Evolutionary conservation across 2,113 vertebrate species (phyloP).

Genomic region (Dicaeum eximium): DNA sequence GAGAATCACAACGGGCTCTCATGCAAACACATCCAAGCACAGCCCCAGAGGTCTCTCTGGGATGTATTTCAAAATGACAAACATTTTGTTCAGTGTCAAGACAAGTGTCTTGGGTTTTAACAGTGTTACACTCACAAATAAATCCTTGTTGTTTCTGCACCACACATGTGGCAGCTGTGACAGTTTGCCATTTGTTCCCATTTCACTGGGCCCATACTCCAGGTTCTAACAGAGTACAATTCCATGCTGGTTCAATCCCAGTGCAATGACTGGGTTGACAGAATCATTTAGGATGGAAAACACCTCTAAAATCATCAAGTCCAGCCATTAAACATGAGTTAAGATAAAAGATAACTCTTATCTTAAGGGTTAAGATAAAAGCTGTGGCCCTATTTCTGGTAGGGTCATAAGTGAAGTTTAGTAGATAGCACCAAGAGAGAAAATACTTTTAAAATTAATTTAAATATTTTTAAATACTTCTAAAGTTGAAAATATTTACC

Average conservation of each 20-base stretch:
- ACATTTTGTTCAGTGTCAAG: not conserved
- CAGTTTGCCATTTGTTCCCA: not conserved
- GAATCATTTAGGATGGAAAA: not conserved
- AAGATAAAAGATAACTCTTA: not conserved
- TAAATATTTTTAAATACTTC: rapidly evolving
- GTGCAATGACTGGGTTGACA: not conserved
- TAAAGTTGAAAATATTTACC: not conserved
- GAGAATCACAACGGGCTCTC: not conserved
- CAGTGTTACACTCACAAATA: not conserved
- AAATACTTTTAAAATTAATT: not conserved
- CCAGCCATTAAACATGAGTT: not conserved
- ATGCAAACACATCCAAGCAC: not conserved
- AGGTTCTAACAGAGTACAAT: not conserved
- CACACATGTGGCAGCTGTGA: not conserved
- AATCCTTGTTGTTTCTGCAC: not conserved
- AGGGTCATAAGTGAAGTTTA: not conserved
- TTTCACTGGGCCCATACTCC: not conserved
- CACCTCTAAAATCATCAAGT: not conserved
- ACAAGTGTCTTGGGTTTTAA: not conserved
- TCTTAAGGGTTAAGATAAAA: not conserved
- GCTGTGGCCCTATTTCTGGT: not conserved
- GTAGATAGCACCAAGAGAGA: not conserved
- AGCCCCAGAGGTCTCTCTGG: not conserved
- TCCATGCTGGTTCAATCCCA: not conserved
- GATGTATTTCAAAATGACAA: not conserved